Base-by-base conservation (phyloP, 2,113 vertebrate species). In the Gymnorhina tibicen region DNA sequence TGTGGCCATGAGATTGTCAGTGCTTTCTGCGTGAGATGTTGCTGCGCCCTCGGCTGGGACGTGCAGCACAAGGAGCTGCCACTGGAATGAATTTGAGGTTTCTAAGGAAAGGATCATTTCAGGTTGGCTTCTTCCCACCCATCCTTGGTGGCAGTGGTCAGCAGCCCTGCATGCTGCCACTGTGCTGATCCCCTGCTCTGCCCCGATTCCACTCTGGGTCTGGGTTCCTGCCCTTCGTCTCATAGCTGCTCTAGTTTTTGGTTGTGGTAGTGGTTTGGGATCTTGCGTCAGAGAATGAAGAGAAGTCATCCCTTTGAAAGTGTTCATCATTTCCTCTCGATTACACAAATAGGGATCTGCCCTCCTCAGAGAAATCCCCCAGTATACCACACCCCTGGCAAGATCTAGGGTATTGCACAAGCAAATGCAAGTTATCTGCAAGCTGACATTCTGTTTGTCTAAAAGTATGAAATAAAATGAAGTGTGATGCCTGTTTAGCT, bases 141-240 rank as follows among this genome's bases (percentile, higher is more conserved):
- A 1, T 49, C 10, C 62, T 22, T 62, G 52, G 52, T 72, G 62
- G 56, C 56, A 17, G 28, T 22, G 60, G 19, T 16, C 60, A 60
- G 46, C 85, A 64, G 68, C 39, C 22, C 39, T 55, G 68, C 32
- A 6, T 0, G 3, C 49, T 67, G 27, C 26, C 75, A 12, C 21
- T 0, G 2, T 42, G 35, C 44, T 52, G 39, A 18, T 27, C 39
- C 53, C 1, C 0, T 46, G 60, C 19, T 78, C 37, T 63, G 32
- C 37, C n/a, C 26, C 16, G 1, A 0, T 37, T 85, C 20, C 21
- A 9, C 53, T 63, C 11, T 47, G 46, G 24, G 6, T 7, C 14
- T 70, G 67, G 8, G 18, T 42, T 87, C 69, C 42, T 53, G 5
- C 17, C 26, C 19, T 63, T 47, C 37, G 1, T 33, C 12, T 73